Conservation (phyloP, 2,797 vertebrate genomes). For the Parauchenoglanis punctatus region DNA sequence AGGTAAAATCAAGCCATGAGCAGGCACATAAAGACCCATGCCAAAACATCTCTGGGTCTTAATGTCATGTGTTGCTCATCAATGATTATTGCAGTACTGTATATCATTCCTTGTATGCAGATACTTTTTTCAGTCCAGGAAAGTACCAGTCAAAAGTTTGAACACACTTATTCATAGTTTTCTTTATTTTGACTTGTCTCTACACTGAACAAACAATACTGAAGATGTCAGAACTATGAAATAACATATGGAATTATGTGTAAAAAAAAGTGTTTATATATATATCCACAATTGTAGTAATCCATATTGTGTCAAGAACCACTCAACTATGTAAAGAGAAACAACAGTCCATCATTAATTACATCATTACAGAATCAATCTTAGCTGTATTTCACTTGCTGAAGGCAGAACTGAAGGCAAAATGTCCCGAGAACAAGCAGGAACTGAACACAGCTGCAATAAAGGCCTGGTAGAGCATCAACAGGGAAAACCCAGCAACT, state of each 20-base stretch:
- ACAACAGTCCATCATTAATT: no score
- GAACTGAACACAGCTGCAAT: background rate
- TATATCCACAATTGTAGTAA: no score
- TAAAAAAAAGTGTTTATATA: no score
- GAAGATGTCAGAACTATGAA: no score
- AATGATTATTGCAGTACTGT: background rate
- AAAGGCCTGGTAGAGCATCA: background rate
- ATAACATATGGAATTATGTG: no score
- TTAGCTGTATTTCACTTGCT: background rate
- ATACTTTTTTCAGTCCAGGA: background rate
- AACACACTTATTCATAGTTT: no score
- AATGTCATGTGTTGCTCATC: background rate
- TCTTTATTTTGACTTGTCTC: no score
- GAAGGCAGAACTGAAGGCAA: background rate
- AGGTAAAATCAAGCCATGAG: conserved; percentile 7
- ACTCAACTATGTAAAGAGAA: no score
- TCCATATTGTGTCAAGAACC: no score
- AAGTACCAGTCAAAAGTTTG: background rate
- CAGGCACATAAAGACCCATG: background rate
- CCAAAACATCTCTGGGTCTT: background rate
- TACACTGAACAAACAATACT: no score
- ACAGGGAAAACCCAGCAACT: background rate
- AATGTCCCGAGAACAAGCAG: background rate
- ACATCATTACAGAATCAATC: no score
- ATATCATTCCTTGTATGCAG: background rate